Percentiles rank a stretch among this genome's conserved stretches.
phyloP scores from a whole-genome alignment of 1,140 invertebrate species.

The Drosophila biarmipes region DNA sequence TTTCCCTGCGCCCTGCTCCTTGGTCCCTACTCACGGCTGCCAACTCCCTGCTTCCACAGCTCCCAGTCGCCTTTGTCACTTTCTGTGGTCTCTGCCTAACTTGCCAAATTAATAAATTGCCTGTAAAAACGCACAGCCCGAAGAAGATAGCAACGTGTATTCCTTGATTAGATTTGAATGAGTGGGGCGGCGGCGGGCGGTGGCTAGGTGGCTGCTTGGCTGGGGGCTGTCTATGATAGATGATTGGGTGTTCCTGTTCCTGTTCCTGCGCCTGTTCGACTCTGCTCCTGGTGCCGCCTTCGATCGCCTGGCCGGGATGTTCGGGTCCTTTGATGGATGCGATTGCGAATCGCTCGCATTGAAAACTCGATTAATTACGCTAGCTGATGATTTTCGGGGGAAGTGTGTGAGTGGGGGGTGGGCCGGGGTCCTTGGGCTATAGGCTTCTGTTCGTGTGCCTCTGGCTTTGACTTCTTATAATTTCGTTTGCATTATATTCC shows the following conservation, averaged over 20 bases:
- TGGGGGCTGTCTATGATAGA: slow-evolving; percentile 56
- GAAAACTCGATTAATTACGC: slow-evolving; percentile 56
- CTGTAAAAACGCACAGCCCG: slow-evolving; percentile 64
- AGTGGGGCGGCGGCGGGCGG: slow-evolving; percentile 28
- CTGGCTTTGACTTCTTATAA: slow-evolving; percentile 42
- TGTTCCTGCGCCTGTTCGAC: slow-evolving; percentile 1
- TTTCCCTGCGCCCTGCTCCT: slow-evolving; percentile 11
- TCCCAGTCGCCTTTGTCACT: slow-evolving; percentile 4
- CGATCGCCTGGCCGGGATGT: slow-evolving; percentile 8
- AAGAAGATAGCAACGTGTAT: slow-evolving; percentile 55
- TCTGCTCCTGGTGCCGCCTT: not conserved
- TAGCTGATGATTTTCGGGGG: slow-evolving; percentile 26
- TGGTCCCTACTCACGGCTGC: not conserved
- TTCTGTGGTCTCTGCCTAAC: slow-evolving; percentile 35
- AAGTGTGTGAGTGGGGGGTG: not conserved
- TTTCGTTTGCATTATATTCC: slow-evolving; percentile 45
- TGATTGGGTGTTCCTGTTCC: slow-evolving; percentile 23
- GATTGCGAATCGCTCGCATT: slow-evolving; percentile 39
- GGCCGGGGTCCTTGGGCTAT: not conserved
- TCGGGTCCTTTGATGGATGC: slow-evolving; percentile 50
- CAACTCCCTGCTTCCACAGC: slow-evolving; percentile 11
- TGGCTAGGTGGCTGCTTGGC: slow-evolving; percentile 5
- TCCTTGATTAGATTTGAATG: slow-evolving; percentile 72
- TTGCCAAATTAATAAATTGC: slow-evolving; percentile 79
- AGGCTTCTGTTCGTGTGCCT: not conserved